phyloP scores from a whole-genome alignment of 2,113 vertebrate species.

The Syngnathus floridae region DNA sequence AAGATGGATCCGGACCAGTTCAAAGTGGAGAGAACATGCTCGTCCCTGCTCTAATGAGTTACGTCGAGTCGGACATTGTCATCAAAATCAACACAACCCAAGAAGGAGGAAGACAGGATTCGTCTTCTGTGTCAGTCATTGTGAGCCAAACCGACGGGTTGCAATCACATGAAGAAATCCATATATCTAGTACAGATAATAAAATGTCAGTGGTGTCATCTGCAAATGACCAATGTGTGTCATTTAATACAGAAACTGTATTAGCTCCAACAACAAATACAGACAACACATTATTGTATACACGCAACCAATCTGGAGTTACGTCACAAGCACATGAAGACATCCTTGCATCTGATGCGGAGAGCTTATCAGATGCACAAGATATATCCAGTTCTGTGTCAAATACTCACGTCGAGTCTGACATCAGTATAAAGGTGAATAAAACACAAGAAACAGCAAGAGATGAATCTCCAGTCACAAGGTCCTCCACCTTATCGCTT shows the following conservation, averaged over 20 bases:
- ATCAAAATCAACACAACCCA: constrained; percentile 4
- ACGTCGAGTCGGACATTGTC: constrained; percentile 3
- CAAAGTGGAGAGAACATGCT: neutral
- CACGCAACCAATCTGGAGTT: neutral
- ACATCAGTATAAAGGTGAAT: constrained; percentile 2
- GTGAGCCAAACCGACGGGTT: constrained; percentile 1
- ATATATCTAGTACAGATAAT: neutral
- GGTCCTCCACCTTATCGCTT: neutral
- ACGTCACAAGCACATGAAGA: neutral
- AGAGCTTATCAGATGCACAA: neutral
- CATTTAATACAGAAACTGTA: neutral
- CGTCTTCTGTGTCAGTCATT: neutral
- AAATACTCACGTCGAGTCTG: neutral
- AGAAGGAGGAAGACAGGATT: constrained; percentile 3
- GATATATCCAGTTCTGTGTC: neutral
- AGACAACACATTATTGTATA: neutral
- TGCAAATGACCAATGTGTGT: neutral
- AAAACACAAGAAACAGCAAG: constrained; percentile 2
- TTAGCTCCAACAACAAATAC: neutral
- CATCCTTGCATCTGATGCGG: neutral
- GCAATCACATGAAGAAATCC: constrained; percentile 5
- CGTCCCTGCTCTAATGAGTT: neutral
- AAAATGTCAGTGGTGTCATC: neutral
- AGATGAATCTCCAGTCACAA: neutral
- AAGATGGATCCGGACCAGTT: neutral